Conservation (phyloP, 2,888 invertebrate genomes). For the Lagria hirta region DNA sequence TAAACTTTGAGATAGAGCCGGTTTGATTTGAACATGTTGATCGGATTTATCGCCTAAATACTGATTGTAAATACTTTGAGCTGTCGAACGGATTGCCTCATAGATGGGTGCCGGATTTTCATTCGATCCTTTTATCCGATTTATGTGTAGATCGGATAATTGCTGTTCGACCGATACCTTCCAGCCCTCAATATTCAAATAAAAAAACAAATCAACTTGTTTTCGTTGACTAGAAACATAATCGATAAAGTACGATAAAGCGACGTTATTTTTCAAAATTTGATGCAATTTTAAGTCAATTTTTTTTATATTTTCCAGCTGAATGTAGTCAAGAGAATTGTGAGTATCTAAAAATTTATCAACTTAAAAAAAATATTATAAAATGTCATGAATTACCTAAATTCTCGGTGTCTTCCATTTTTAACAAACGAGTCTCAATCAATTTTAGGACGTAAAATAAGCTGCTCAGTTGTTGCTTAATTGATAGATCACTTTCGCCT, state of each 20-base stretch:
- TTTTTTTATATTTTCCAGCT: conserved; percentile 46
- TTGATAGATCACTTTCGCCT: conserved; percentile 77
- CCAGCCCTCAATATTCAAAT: conserved; percentile 75
- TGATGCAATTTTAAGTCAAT: conserved; percentile 68
- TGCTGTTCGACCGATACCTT: conserved; percentile 72
- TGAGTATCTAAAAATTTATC: conserved; percentile 13
- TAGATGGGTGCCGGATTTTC: conserved; percentile 51
- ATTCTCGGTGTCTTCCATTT: conserved; percentile 47
- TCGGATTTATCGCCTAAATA: conserved; percentile 74
- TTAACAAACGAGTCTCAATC: conserved; percentile 61
- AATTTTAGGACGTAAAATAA: conserved; percentile 77
- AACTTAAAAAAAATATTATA: conserved; percentile 4
- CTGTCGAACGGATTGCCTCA: conserved; percentile 63
- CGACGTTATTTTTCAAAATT: conserved; percentile 74
- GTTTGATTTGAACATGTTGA: conserved; percentile 64
- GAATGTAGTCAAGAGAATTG: conserved; percentile 36
- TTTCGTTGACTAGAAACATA: conserved; percentile 70
- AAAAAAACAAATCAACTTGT: conserved; percentile 74
- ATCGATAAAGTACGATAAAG: conserved; percentile 75
- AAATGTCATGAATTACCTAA: conserved; percentile 25
- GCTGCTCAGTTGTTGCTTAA: conserved; percentile 85
- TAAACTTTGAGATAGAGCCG: conserved; percentile 62
- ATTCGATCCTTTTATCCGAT: conserved; percentile 51
- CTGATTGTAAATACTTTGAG: conserved; percentile 73
- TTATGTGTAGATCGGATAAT: conserved; percentile 60